A percentile compares a stretch with the other conserved stretches of the same genome.
Conservation (phyloP, 2,113 vertebrate species). For the Canis aureus region DNA sequence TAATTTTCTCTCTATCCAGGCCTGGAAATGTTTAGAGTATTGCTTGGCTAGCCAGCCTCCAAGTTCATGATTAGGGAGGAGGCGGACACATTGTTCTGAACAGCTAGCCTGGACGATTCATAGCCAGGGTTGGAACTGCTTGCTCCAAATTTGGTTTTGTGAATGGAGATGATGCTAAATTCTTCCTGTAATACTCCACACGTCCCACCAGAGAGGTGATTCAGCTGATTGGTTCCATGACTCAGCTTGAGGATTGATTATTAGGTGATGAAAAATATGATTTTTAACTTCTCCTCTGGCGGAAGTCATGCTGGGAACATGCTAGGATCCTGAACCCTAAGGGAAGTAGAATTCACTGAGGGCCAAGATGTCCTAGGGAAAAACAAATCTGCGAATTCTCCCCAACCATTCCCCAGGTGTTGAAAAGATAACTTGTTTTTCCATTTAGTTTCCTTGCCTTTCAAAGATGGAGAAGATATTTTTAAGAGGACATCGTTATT, state of each 20-base stretch:
- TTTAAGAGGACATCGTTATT: slow-evolving; percentile 19
- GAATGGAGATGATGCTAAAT: slow-evolving; percentile 2
- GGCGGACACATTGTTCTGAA: not conserved
- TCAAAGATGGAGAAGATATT: not conserved
- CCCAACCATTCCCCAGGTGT: not conserved
- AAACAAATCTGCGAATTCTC: not conserved
- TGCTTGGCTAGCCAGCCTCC: not conserved
- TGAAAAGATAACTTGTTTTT: not conserved
- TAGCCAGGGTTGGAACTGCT: not conserved
- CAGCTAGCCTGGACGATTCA: not conserved
- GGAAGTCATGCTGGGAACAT: slow-evolving; percentile 19
- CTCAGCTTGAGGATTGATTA: not conserved
- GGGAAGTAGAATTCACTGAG: not conserved
- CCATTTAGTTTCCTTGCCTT: not conserved
- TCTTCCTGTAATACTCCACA: not conserved
- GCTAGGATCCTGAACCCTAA: slow-evolving; percentile 24
- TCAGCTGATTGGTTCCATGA: not conserved
- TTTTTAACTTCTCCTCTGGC: not conserved
- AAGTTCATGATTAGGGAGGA: not conserved
- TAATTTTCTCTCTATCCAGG: not conserved
- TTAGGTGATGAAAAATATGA: slow-evolving; percentile 20
- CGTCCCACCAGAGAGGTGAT: slow-evolving; percentile 31
- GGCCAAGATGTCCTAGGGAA: not conserved
- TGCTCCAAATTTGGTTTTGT: not conserved
- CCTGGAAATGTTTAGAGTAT: slow-evolving; percentile 6